Evolutionary conservation across 2,797 vertebrate species (phyloP).

Genomic region (Chiroxiphia lanceolata): DNA sequence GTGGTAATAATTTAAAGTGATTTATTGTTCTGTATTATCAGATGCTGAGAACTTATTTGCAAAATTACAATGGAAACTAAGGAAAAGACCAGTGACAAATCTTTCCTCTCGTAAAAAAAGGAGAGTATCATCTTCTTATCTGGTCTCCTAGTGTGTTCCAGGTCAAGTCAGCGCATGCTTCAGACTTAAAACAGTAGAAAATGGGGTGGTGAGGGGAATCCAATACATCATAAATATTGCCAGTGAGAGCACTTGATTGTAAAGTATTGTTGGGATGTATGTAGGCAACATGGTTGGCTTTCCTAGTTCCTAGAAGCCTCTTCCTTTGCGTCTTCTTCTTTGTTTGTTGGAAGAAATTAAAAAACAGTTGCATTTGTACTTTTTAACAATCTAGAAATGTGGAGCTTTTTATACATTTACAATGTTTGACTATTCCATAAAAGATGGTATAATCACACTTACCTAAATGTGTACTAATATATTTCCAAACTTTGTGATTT

Average conservation of each 20-base stretch:
- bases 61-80: neutral
- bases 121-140: neutral
- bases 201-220: neutral
- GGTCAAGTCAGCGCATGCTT: neutral
- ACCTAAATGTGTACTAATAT: neutral
- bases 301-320: neutral
- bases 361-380: neutral
- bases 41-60: neutral
- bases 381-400: neutral
- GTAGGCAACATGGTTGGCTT: neutral
- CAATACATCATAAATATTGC: neutral
- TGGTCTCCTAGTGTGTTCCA: neutral
- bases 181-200: neutral
- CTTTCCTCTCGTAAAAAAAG: neutral
- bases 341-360: neutral
- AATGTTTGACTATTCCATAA: neutral
- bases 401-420: neutral
- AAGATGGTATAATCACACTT: neutral
- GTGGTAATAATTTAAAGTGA: neutral
- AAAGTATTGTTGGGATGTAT: neutral
- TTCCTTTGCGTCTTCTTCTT: neutral
- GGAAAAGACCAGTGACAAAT: neutral
- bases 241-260: neutral
- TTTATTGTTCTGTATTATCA: neutral
- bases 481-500: neutral